phyloP scores from a whole-genome alignment of 2,797 vertebrate species.

The Naso thynnoides region DNA sequence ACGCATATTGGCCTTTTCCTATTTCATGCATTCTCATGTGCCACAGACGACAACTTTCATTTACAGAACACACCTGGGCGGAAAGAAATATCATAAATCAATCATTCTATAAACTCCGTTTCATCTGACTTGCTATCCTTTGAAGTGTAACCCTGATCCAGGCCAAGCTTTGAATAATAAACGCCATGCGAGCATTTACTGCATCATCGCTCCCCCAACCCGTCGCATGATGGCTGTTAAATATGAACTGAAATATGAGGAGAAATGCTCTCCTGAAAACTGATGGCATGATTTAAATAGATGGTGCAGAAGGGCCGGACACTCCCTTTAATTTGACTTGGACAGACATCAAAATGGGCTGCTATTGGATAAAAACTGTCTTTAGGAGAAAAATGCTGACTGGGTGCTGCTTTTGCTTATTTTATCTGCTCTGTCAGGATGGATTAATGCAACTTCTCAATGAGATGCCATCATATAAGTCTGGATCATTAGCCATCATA shows the following conservation, averaged over 20 bases:
- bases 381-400: constrained; percentile 40
- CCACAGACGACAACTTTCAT: background rate
- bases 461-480: constrained; percentile 13
- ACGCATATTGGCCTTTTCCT: background rate
- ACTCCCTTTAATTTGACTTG: constrained; percentile 20
- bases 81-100: constrained; percentile 24
- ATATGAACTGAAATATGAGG: constrained; percentile 18
- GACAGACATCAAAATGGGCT: background rate
- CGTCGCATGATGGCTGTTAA: background rate
- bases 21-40: background rate
- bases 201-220: constrained; percentile 4
- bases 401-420: background rate
- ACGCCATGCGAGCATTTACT: constrained; percentile 30
- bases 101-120: constrained; percentile 1
- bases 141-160: constrained; percentile 13
- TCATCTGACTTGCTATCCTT: constrained; percentile 31
- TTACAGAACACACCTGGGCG: constrained; percentile 22
- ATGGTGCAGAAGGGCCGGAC: constrained; percentile 10
- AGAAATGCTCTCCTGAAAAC: constrained; percentile 21
- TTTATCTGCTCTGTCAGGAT: constrained; percentile 23
- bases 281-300: constrained; percentile 5
- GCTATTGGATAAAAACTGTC: background rate
- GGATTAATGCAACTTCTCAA: constrained; percentile 37
- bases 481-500: constrained; percentile 13
- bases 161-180: constrained; percentile 33